These are phyloP conservation scores for Macrosteles quadrilineatus DNA, from an alignment of 1,140 invertebrate genomes.

Conservation along the genomic window DNA sequence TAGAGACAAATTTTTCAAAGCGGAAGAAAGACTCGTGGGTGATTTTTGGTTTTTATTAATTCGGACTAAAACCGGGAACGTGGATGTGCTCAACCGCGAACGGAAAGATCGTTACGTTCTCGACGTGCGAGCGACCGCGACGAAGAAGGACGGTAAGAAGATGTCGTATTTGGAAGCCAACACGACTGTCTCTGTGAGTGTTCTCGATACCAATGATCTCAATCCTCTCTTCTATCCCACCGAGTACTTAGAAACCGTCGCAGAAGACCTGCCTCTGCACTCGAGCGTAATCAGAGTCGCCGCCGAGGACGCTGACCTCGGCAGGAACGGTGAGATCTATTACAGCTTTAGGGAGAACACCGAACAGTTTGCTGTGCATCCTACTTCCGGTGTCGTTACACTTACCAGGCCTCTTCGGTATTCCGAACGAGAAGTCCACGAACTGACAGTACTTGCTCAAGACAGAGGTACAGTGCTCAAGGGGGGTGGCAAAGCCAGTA, in stretches of 20 bases:
- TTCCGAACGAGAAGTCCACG: conserved; percentile 66
- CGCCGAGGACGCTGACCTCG: conserved; percentile 93
- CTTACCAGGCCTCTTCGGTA: conserved; percentile 74
- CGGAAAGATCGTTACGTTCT: conserved; percentile 80
- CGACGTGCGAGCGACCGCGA: conserved; percentile 73
- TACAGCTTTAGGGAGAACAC: conserved; percentile 89
- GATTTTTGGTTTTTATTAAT: conserved; percentile 93
- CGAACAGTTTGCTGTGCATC: conserved; percentile 87
- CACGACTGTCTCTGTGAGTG: conserved; percentile 73
- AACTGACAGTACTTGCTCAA: conserved; percentile 76
- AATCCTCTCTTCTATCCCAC: conserved; percentile 88
- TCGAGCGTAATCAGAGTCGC: conserved; percentile 71
- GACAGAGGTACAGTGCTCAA: conserved; percentile 75
- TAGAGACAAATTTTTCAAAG: conserved; percentile 88
- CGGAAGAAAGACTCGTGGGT: conserved; percentile 81
- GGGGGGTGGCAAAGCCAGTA: conserved; percentile 61
- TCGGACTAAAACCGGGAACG: conserved; percentile 80
- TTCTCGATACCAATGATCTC: conserved; percentile 89
- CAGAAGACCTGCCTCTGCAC: conserved; percentile 86
- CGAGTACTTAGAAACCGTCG: conserved; percentile 83
- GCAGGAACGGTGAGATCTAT: conserved; percentile 93
- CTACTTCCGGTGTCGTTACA: conserved; percentile 85
- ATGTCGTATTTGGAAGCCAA: conserved; percentile 63
- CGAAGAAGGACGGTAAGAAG: conserved; percentile 59
- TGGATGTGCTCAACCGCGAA: conserved; percentile 87